Evolutionary conservation across 1,140 invertebrate species (phyloP), one percentile per base, ranked within the genome.

Genomic region (Drosophila elegans): DNA sequence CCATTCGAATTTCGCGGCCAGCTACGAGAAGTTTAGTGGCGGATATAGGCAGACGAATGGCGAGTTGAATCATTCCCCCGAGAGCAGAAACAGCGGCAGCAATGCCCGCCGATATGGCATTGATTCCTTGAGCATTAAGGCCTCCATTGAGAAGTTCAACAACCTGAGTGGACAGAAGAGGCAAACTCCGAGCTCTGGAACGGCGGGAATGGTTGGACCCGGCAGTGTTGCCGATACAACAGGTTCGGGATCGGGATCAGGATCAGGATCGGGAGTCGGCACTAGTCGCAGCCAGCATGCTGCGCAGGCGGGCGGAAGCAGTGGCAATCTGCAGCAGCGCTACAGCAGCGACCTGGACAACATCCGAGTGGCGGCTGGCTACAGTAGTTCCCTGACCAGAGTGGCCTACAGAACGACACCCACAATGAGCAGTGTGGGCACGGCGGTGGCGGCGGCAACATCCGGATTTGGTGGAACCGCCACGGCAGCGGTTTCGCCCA

Each of bases 101-200:
- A 76, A 78, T 68, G 82, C 74, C 3, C 54, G 78, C 4, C 67
- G 75, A 4, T 86, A 78, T 38, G 76, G 80, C 44, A 91, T 91
- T 55, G 91, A 91, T 67, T 83, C 90, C 7, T 53, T 86, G 27
- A 92, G 91, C 42, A 92, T 92, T 6, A 86, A 85, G 55, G 91
- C 91, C 7, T 92, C 91, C n/a, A 92, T 92, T 13, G 88, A 92
- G 42, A 92, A 91, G 38, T 92, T 92, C 12, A 91, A 92, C 56
- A 92, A 76, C 73, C 80, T 91, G 1, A 91, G 83, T 32, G 81
- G 79, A 25, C 90, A 88, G 42, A 91, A 91, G 45, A 52, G 64
- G 32, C 46, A 49, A 27, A 21, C 36, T 27, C 38, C 42, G 4
- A 16, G 46, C 4, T 16, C 49, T 11, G 38, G 4, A 4, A 4